Base-by-base conservation (phyloP, 2,888 invertebrate genomes). In the Agrotis segetum region DNA sequence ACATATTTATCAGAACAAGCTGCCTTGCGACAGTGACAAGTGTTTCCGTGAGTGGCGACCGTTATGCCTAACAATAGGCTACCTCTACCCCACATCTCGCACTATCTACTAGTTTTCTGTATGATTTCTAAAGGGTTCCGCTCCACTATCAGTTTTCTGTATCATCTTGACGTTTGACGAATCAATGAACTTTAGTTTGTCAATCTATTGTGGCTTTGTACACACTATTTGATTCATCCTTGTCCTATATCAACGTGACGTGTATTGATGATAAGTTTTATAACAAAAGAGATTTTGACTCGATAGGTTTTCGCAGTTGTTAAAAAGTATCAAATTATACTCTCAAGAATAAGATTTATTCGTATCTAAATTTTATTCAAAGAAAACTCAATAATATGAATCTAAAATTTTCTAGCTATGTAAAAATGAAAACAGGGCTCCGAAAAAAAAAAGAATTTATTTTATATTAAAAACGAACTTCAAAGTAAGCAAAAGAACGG, bases 111-210 rank as follows among this genome's bases (percentile, higher is more conserved):
- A 89, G 86, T 85, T 91, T 91, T 92, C 91, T 91, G 87, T 87
- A 85, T 88, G 91, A 93, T 94, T 95, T 95, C 92, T 94, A 95
- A 92, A 92, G 93, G 92, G 86, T 94, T 94, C 93, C 94, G 91
- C 87, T 87, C 91, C 84, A 91, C 88, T 92, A 90, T 88, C 88
- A 85, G 88, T 91, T 91, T 90, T 88, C 74, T 24, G 89, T 92
- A 89, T 91, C 90, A 82, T 74, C 86, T 88, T 89, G 90, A 90
- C 89, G 84, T 89, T 91, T 89, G 81, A 76, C 88, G 89, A 89
- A 91, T 91, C 89, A 90, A 85, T 85, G 76, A 79, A 81, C 71
- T 82, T 81, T 76, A 74, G 76, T 82, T 77, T 77, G 79, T 73
- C 83, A 81, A 84, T 78, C 77, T 71, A 63, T 67, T 71, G 75